Evolutionary conservation across 2,113 vertebrate genomes (phyloP).

Genomic region (Phyllopteryx taeniolatus): DNA sequence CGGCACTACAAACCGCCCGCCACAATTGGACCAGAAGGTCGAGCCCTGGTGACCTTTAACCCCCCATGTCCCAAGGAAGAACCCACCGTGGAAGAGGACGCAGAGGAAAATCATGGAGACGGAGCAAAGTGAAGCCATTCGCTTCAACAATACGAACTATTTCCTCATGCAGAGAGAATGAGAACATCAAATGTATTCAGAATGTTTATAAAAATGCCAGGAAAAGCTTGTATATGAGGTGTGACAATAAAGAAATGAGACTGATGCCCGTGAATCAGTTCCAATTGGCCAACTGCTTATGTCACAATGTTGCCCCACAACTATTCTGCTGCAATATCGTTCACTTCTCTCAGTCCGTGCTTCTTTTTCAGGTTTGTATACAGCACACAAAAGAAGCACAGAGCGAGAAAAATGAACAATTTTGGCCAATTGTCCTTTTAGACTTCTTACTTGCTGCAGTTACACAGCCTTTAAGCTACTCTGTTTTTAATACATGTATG

Average conservation of each 20-base stretch:
- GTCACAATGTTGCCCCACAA: background rate
- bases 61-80: constrained; percentile 8
- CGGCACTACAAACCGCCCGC: background rate
- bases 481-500: background rate
- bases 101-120: constrained; percentile 23
- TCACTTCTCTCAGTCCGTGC: background rate
- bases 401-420: background rate
- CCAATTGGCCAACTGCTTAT: background rate
- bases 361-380: background rate
- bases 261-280: background rate
- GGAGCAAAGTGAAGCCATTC: constrained; percentile 30
- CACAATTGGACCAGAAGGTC: constrained; percentile 36
- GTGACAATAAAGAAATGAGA: background rate
- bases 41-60: constrained; percentile 39
- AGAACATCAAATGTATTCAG: background rate
- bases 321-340: background rate
- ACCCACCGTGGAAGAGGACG: background rate
- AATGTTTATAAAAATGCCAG: constrained; percentile 5
- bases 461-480: constrained; percentile 9
- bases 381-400: background rate
- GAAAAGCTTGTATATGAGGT: background rate
- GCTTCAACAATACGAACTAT: constrained; percentile 71
- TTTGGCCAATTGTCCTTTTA: background rate
- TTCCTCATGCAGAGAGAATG: constrained; percentile 51
- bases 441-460: background rate